phyloP scores from a whole-genome alignment of 2,797 vertebrate genomes.

The Momotus momota region DNA sequence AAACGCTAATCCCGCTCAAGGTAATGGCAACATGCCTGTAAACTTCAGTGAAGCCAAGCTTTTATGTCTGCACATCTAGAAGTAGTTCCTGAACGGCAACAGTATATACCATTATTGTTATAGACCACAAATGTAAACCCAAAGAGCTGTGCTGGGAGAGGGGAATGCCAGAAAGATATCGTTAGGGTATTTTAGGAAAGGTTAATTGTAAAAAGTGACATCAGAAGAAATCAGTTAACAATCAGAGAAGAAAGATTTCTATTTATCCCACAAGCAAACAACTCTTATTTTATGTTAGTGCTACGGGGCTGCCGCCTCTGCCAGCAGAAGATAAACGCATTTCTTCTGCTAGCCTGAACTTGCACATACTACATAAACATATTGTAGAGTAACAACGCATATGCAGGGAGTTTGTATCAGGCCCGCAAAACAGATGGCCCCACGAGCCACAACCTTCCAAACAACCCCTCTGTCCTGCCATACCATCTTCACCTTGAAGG shows the following conservation, averaged over 20 bases:
- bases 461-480: neutral
- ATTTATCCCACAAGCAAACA: neutral
- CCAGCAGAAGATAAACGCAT: conserved; percentile 9
- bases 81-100: neutral
- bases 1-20: neutral
- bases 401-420: neutral
- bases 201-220: neutral
- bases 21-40: neutral
- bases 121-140: neutral
- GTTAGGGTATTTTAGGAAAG: neutral
- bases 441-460: neutral
- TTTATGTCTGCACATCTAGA: neutral
- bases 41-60: neutral
- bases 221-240: neutral
- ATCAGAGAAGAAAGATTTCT: neutral
- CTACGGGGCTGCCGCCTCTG: neutral
- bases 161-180: neutral
- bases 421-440: conserved; percentile 18
- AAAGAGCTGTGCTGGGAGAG: neutral
- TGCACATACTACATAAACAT: neutral
- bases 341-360: conserved; percentile 29
- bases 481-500: neutral
- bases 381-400: neutral
- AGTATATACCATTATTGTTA: neutral
- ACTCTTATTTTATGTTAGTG: neutral